A percentile compares a stretch with the other conserved stretches of the same genome.
phyloP scores from a whole-genome alignment of 2,888 invertebrate species.

The Polydesmus complanatus region DNA sequence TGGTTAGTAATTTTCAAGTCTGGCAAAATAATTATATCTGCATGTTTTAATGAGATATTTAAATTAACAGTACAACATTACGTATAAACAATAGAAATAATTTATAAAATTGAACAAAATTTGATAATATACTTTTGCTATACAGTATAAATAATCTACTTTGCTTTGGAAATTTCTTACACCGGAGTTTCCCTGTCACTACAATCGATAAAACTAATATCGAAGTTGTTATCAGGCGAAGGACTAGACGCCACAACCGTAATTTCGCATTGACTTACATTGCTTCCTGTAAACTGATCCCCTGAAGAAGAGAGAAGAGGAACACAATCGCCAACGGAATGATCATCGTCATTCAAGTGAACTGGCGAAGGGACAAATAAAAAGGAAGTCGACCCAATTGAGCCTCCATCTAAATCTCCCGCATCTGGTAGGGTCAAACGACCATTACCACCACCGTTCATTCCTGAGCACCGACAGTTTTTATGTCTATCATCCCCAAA shows the following conservation, averaged over 20 bases:
- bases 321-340: neutral
- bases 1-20: too few species aligned
- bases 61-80: too few species aligned
- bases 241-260: neutral
- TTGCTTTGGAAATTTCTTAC: constrained; percentile 2
- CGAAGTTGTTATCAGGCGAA: neutral
- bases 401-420: neutral
- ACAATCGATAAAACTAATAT: constrained; percentile 11
- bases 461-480: neutral
- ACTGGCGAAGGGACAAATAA: neutral
- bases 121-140: too few species aligned
- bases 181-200: constrained; percentile 13
- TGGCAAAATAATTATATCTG: too few species aligned
- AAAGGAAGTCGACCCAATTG: neutral
- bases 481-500: neutral
- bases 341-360: neutral
- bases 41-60: too few species aligned
- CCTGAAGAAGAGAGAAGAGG: neutral
- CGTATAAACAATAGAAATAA: too few species aligned
- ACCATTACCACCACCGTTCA: neutral
- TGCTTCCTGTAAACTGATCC: neutral
- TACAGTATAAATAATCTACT: too few species aligned
- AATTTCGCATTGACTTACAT: neutral
- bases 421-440: neutral
- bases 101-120: too few species aligned